Conservation (phyloP, 2,113 vertebrate species). For the Fulica atra region DNA sequence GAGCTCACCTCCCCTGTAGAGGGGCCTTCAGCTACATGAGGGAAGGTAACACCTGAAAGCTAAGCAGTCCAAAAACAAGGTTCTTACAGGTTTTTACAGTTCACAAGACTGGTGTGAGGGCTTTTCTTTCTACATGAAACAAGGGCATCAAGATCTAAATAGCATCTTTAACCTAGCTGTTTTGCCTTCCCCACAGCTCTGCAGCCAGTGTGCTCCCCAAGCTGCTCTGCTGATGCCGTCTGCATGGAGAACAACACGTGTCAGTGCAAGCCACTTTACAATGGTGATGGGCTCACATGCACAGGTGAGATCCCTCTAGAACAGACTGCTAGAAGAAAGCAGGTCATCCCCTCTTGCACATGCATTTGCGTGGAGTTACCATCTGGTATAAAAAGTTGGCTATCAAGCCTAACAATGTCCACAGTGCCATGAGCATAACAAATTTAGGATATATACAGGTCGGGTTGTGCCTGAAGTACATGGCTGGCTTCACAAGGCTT, state of each 20-base stretch:
- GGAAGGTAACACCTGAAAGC: background rate
- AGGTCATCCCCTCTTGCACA: background rate
- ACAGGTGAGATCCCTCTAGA: slow-evolving; percentile 74
- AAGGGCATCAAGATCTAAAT: background rate
- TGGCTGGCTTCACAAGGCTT: background rate
- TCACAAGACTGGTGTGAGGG: background rate
- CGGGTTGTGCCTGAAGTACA: background rate
- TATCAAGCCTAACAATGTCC: background rate
- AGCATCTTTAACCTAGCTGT: background rate
- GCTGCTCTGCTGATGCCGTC: slow-evolving; percentile 82
- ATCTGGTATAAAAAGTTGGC: accelerated
- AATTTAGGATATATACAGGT: background rate
- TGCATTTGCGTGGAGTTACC: accelerated
- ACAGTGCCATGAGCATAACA: background rate
- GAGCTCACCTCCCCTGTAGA: background rate
- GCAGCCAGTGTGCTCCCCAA: slow-evolving; percentile 75
- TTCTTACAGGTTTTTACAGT: background rate
- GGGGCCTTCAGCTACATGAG: background rate
- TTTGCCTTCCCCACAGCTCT: slow-evolving; percentile 61
- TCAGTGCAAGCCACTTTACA: slow-evolving; percentile 84
- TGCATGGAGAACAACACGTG: slow-evolving; percentile 88
- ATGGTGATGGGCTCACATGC: slow-evolving; percentile 89
- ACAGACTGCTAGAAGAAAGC: background rate
- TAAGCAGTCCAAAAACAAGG: background rate
- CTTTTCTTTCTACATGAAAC: background rate